Conservation (phyloP, 2,888 invertebrate genomes). For the Pycnomerus fuliginosus region DNA sequence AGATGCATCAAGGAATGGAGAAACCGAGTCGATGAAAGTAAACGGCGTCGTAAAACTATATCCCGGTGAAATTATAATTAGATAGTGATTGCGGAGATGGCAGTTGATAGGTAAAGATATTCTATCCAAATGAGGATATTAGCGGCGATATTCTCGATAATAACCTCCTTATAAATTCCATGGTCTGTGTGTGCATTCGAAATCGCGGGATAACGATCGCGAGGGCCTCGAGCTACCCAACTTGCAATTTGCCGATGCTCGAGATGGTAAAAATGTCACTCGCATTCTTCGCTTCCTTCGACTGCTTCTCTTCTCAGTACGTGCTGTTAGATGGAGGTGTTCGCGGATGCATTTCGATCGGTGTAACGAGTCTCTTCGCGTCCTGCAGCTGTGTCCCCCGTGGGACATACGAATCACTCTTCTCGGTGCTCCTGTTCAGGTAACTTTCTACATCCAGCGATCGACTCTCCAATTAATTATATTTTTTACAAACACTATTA, state of each 20-base stretch:
- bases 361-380: conserved; percentile 35
- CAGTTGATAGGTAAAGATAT: conserved; percentile 28
- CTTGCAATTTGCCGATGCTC: conserved; percentile 40
- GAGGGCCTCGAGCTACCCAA: conserved; percentile 32
- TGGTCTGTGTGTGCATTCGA: conserved; percentile 38
- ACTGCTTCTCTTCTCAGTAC: conserved; percentile 27
- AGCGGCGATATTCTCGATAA: conserved; percentile 39
- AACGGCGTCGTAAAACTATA: too few species aligned
- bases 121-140: conserved; percentile 40
- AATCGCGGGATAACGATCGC: conserved; percentile 42
- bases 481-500: too few species aligned
- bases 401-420: conserved; percentile 28
- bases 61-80: too few species aligned
- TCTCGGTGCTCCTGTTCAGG: too few species aligned
- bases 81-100: conserved; percentile 27
- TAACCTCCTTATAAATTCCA: conserved; percentile 40
- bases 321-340: conserved; percentile 34
- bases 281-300: conserved; percentile 14
- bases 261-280: conserved; percentile 36
- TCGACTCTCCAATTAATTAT: too few species aligned
- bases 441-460: too few species aligned
- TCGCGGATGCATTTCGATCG: conserved; percentile 39
- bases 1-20: too few species aligned
- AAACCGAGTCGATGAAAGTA: too few species aligned
- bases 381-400: conserved; percentile 34